Evolutionary conservation across 2,113 vertebrate genomes (phyloP), one percentile per base, ranked within the genome.

Genomic region (Sapajus apella): DNA sequence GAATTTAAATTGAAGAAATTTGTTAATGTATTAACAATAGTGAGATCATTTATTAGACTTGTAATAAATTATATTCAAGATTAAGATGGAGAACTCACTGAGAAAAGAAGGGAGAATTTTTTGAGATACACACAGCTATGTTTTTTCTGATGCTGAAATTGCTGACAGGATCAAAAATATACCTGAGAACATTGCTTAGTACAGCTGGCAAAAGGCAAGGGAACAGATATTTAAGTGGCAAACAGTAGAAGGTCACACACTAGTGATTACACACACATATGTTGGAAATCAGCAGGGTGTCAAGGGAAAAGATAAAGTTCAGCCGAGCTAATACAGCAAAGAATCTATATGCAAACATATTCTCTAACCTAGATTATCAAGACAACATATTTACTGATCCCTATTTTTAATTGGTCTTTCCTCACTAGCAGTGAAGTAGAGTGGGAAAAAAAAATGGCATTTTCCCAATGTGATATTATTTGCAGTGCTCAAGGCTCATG

Each of bases 171-270:
- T 45, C 84, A 94, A 95, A 97, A 90, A 81, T 88, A 79, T 95
- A 95, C 70, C 97, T 97, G 90, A 83, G 45, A 97, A 84, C 72
- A 75, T 93, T 32, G 84, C 47, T 90, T 96, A 56, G 91, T 95
- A 87, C 76, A 98, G 80, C 90, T 97, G 87, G 92, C 61, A 97
- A 91, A 95, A 97, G 92, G 73, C 80, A 90, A 95, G 37, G 92
- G 85, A 89, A 90, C 92, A 91, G 94, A 92, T 92, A 96, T 90
- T 90, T 97, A 96, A 96, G 96, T 95, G 90, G 85, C 96, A 98
- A 98, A 96, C 47, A 96, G 87, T 91, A 92, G 95, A 97, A 97
- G 98, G 96, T 98, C 94, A 98, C 72, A 95, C 94, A 50, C 83
- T 97, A 45, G 18, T 95, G 93, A 95, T 92, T 88, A 83, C 50